A percentile compares a stretch with the other conserved stretches of the same genome.
Conservation (phyloP, 2,797 vertebrate species). For the Channallabes apus region DNA sequence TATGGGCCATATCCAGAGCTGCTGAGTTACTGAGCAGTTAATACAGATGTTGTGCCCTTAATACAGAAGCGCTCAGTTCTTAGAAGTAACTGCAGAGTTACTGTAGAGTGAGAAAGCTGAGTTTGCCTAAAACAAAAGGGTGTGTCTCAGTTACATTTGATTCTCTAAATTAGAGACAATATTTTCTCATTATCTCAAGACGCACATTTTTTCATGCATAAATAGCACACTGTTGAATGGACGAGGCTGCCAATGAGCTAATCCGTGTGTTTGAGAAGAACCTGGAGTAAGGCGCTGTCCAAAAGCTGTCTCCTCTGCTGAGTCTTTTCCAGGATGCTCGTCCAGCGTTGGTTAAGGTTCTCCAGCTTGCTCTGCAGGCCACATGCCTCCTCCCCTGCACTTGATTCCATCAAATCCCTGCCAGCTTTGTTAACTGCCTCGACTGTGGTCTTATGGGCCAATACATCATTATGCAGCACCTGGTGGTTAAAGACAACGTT, state of each 20-base stretch:
- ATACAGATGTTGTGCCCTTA: neutral
- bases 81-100: neutral
- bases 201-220: neutral
- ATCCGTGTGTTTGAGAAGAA: conserved; percentile 58
- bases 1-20: neutral
- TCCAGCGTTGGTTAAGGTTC: conserved; percentile 90
- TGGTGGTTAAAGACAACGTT: conserved; percentile 57
- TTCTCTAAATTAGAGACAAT: neutral
- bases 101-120: neutral
- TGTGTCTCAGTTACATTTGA: neutral
- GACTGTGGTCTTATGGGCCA: conserved; percentile 92
- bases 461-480: conserved; percentile 95
- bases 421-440: conserved; percentile 94
- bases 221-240: conserved; percentile 29
- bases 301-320: conserved; percentile 89
- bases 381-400: conserved; percentile 93
- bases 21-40: neutral
- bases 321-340: conserved; percentile 87
- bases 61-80: neutral
- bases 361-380: conserved; percentile 87
- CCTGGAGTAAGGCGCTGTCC: conserved; percentile 90
- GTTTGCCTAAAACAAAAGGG: neutral
- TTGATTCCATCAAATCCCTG: conserved; percentile 87
- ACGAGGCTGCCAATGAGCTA: conserved; percentile 11
- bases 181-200: neutral